Base-by-base conservation (phyloP, 2,113 vertebrate genomes). In the Chinchilla lanigera region DNA sequence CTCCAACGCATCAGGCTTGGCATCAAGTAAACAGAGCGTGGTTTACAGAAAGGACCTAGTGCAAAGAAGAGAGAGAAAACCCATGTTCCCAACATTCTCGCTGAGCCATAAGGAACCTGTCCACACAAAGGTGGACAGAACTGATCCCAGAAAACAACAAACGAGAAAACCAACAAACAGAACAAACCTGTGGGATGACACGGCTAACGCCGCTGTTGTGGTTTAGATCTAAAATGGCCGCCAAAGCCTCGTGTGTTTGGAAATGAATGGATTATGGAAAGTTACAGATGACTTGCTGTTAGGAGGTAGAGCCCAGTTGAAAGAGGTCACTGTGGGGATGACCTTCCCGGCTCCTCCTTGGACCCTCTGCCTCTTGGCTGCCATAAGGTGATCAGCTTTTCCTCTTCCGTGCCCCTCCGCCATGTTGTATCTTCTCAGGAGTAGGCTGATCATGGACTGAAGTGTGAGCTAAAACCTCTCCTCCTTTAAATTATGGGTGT, bases 41-140 rank as follows among this genome's bases (percentile, higher is more conserved):
- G n/a, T 80, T 67, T 89, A 33, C 30, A 86, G 56, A 75, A 95
- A 95, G 47, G n/a, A 60, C 30, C 47, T 33, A 60, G 30, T 9
- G 71, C 65, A 52, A 77, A 94, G 33, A 50, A 87, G 41, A 86
- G 56, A 87, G 41, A 86, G 63, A 73, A 86, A 83, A 65, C 44
- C 41, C 47, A 61, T 33, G 13, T 5, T 89, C 8, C 10, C 22
- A 24, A 33, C 44, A 69, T 52, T 33, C 28, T 86, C 86, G 14
- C 50, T 54, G 38, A 94, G 60, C 33, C 87, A 61, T 11, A 2
- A 1, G 30, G 86, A 56, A 41, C 24, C 4, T 81, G 67, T 89
- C 41, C 85, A 3, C 26, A 47, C 67, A 60, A 92, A 93, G 56
- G 61, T 88, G 81, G 78, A 93, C n/a, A 82, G 38, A 95, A 94